Evolutionary conservation across 2,888 invertebrate genomes (phyloP).

Genomic region (Chamaedrilus cognettii): DNA sequence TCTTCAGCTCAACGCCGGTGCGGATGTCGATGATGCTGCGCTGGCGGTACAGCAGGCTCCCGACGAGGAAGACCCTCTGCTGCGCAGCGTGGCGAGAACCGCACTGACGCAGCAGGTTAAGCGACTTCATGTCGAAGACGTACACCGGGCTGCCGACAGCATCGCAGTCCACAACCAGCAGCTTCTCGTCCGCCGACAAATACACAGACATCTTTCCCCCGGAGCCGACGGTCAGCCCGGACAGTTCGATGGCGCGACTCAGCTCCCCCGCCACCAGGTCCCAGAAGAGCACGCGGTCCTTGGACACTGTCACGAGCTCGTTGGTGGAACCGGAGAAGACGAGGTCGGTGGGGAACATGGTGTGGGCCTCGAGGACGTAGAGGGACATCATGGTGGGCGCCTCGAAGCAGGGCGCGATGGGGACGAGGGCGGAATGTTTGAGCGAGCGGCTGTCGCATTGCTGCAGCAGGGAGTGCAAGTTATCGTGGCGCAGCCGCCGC

Average conservation of each 20-base stretch:
- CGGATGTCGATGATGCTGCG: slow-evolving; percentile 34
- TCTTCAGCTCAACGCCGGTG: slow-evolving; percentile 27
- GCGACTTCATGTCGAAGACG: slow-evolving; percentile 34
- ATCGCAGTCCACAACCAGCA: slow-evolving; percentile 33
- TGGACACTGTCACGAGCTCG: slow-evolving; percentile 33
- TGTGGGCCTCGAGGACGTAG: slow-evolving; percentile 37
- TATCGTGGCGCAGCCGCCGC: slow-evolving; percentile 59
- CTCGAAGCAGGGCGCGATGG: slow-evolving; percentile 37
- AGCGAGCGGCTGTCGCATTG: slow-evolving; percentile 87
- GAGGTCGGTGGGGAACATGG: slow-evolving; percentile 24
- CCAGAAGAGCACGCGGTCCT: slow-evolving; percentile 37
- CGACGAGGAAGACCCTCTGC: slow-evolving; percentile 26
- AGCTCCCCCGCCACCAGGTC: slow-evolving; percentile 33
- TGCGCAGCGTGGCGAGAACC: slow-evolving; percentile 28
- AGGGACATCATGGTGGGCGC: slow-evolving; percentile 31
- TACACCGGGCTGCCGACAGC: slow-evolving; percentile 27
- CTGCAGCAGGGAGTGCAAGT: slow-evolving; percentile 79
- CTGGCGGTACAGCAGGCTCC: slow-evolving; percentile 34
- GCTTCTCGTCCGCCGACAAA: slow-evolving; percentile 26
- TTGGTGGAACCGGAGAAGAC: slow-evolving; percentile 30
- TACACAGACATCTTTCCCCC: slow-evolving; percentile 17
- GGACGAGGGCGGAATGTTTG: slow-evolving; percentile 63
- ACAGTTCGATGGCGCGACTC: slow-evolving; percentile 29
- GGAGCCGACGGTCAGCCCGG: slow-evolving; percentile 1
- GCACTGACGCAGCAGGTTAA: slow-evolving; percentile 26